Base-by-base conservation (phyloP, 2,888 invertebrate genomes). In the Micoletzkya japonica region DNA sequence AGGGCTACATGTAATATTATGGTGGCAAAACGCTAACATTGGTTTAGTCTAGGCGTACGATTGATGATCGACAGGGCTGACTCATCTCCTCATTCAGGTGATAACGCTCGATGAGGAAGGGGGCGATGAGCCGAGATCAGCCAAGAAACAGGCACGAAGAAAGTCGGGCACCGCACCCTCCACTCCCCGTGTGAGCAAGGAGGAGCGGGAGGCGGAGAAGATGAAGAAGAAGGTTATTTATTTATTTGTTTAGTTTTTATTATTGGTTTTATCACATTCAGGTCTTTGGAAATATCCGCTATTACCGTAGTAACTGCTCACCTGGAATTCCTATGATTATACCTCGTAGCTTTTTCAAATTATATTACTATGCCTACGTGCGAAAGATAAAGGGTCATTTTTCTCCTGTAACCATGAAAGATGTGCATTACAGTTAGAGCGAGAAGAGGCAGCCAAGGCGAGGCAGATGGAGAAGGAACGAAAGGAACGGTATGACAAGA, bases 381-480 rank as follows among this genome's bases (percentile, higher is more conserved):
- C 7, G 54, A 54, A 26, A 54, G 54, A 28, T 14, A 28, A 26
- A 54, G 10, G 30, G 20, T n/a, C 14, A 28, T 30, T 56, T 26
- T 24, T 30, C 28, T 2, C 26, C 37, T 39, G 1, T 4, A 39
- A 59, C 28, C 20, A 28, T 26, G n/a, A 6, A 30, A 3, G 37
- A 59, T 2, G 1, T 2, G 28, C 20, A 20, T 57, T 68, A 26
- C 58, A 68, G 56, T 10, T 73, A 50, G 78, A 78, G 66, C 74
- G 74, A 56, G 76, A 76, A 50, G 72, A 73, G 3, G 24, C 69
- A n/a, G 71, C 74, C 0, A 77, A 77, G 59, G 77, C 77, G 58
- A 77, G 75, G 54, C 44, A 75, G 37, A 34, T 75, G 54, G 78
- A 80, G 70, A 76, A 75, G 73, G 78, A 80, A 57, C 34, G 59